Conservation (phyloP, 2,113 vertebrate species). For the Caranx melampygus region DNA sequence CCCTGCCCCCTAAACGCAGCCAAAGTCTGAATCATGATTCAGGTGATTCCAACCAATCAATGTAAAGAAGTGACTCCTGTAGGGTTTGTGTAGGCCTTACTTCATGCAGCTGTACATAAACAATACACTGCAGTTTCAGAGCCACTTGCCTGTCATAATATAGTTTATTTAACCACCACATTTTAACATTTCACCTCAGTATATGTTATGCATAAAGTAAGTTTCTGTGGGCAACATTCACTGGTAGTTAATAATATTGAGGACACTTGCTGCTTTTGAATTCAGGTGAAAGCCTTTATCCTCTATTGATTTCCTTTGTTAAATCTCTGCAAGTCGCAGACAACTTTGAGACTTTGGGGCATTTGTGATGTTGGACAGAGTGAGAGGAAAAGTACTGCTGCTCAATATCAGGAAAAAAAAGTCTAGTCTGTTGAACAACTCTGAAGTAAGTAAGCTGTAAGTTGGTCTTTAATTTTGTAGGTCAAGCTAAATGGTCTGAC, state of each 20-base stretch:
- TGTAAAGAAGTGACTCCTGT: constrained; percentile 6
- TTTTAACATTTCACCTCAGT: background rate
- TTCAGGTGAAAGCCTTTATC: constrained; percentile 12
- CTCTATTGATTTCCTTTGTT: constrained; percentile 23
- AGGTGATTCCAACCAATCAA: constrained; percentile 15
- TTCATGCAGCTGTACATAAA: background rate
- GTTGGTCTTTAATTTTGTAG: constrained; percentile 30
- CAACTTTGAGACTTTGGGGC: background rate
- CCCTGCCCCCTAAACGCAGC: background rate
- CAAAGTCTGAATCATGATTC: constrained; percentile 37
- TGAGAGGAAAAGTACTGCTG: constrained; percentile 2
- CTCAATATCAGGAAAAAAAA: background rate
- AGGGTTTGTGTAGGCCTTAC: background rate
- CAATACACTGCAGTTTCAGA: background rate
- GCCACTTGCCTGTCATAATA: background rate
- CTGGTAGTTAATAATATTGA: background rate
- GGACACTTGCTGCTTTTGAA: background rate
- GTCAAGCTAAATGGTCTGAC: constrained; percentile 9
- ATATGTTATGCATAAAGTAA: background rate
- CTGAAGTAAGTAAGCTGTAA: background rate
- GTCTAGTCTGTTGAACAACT: background rate
- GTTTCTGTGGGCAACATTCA: background rate
- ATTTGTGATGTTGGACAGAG: constrained; percentile 6
- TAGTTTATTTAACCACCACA: background rate
- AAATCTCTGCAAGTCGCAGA: constrained; percentile 18